Evolutionary conservation across 2,113 vertebrate species (phyloP).

Genomic region (Eretmochelys imbricata): DNA sequence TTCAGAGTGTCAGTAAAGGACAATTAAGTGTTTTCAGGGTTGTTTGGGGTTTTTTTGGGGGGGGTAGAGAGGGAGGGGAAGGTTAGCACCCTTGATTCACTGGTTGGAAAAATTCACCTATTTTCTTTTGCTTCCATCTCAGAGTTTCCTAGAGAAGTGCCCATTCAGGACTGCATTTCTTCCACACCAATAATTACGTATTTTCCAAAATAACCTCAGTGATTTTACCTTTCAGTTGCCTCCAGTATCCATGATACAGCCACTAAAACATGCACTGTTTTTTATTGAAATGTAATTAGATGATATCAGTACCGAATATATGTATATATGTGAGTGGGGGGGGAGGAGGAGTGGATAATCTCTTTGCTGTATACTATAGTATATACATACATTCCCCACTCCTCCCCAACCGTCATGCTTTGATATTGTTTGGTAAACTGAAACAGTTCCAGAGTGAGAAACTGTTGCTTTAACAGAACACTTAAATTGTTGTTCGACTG

Average conservation of each 20-base stretch:
- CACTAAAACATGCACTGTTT: neutral
- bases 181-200: neutral
- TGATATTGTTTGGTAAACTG: constrained; percentile 17
- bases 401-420: constrained; percentile 30
- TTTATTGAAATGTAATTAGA: constrained; percentile 3
- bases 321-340: neutral
- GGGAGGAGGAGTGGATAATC: neutral
- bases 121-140: neutral
- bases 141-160: neutral
- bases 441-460: constrained; percentile 22
- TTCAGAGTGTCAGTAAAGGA: neutral
- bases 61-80: neutral
- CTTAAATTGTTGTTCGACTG: neutral
- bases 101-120: neutral
- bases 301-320: too few relatives aligned
- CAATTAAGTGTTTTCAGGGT: neutral
- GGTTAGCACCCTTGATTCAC: neutral
- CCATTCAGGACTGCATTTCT: neutral
- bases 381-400: constrained; percentile 50
- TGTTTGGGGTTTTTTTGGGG: neutral
- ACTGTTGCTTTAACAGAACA: neutral
- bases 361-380: neutral
- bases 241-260: constrained; percentile 14
- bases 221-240: constrained; percentile 47
- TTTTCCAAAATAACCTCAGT: constrained; percentile 28